These are phyloP conservation scores for Hypselothyrea guttata DNA, from an alignment of 2,888 invertebrate genomes.

Conservation along the genomic window DNA sequence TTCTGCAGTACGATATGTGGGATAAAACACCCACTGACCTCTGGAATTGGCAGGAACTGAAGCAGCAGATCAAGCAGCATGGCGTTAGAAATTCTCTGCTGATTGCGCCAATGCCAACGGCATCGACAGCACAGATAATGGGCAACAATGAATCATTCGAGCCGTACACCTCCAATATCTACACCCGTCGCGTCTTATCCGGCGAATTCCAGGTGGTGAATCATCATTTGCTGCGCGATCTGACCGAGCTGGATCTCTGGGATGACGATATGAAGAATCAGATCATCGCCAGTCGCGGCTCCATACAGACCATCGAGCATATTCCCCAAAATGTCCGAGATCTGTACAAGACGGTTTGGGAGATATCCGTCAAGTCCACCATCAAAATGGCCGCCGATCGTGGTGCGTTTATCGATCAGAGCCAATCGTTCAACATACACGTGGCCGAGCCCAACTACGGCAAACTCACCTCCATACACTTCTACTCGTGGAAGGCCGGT, in stretches of 20 bases:
- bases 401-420: slow-evolving; percentile 99
- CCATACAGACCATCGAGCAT: slow-evolving; percentile 92
- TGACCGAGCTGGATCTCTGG: slow-evolving; percentile 96
- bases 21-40: slow-evolving; percentile 91
- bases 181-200: slow-evolving; percentile 95
- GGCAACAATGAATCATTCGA: slow-evolving; percentile 99
- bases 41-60: slow-evolving; percentile 94
- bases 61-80: slow-evolving; percentile 91
- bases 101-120: slow-evolving; percentile 99
- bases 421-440: slow-evolving; percentile 98
- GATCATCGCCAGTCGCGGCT: slow-evolving; percentile 95
- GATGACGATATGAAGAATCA: slow-evolving; percentile 97
- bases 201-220: slow-evolving; percentile 99
- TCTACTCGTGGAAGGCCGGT: slow-evolving; percentile 98
- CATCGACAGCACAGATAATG: slow-evolving; percentile 99
- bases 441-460: slow-evolving; percentile 97
- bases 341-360: slow-evolving; percentile 98
- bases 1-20: slow-evolving; percentile 99
- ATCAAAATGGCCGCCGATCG: slow-evolving; percentile 99
- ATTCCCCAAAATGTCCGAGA: slow-evolving; percentile 93
- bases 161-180: slow-evolving; percentile 98
- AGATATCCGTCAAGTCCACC: slow-evolving; percentile 95
- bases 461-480: slow-evolving; percentile 98
- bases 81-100: slow-evolving; percentile 97
- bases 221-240: slow-evolving; percentile 95